Percentiles rank a stretch among this genome's conserved stretches.
Conservation (phyloP, 1,140 invertebrate genomes). For the Himalopsyche phryganea region DNA sequence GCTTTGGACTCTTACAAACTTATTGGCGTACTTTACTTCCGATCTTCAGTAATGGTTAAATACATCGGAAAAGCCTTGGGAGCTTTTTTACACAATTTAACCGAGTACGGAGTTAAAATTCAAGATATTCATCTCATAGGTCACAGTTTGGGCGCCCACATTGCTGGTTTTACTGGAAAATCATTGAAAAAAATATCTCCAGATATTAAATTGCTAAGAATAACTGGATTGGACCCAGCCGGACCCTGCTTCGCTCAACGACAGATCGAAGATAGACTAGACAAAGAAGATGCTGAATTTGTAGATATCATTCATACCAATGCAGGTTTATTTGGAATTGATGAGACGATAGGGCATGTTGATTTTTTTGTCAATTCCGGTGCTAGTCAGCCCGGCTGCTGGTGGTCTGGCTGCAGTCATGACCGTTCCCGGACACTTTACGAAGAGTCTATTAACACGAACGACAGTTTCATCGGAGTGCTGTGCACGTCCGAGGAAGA, state of each 20-base stretch:
- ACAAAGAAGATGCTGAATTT: constrained; percentile 62
- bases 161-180: constrained; percentile 71
- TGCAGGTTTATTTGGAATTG: constrained; percentile 53
- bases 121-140: constrained; percentile 52
- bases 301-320: constrained; percentile 74
- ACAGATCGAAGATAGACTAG: constrained; percentile 54
- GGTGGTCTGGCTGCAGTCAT: constrained; percentile 59
- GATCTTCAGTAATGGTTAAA: constrained; percentile 15
- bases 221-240: constrained; percentile 70
- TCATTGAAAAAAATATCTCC: constrained; percentile 40
- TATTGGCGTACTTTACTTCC: constrained; percentile 11
- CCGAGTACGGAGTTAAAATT: background rate
- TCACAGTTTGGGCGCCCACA: constrained; percentile 81
- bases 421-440: constrained; percentile 57
- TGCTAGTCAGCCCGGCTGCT: constrained; percentile 60
- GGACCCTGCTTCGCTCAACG: constrained; percentile 61
- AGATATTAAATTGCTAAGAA: constrained; percentile 53
- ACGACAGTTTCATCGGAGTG: constrained; percentile 52
- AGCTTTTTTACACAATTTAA: constrained; percentile 9
- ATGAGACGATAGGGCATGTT: constrained; percentile 51
- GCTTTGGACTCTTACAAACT: constrained; percentile 24
- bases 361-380: constrained; percentile 68
- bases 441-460: constrained; percentile 55
- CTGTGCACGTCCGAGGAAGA: constrained; percentile 48
- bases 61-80: constrained; percentile 26